Evolutionary conservation across 2,797 vertebrate genomes (phyloP).

Genomic region (Pitangus sulphuratus): DNA sequence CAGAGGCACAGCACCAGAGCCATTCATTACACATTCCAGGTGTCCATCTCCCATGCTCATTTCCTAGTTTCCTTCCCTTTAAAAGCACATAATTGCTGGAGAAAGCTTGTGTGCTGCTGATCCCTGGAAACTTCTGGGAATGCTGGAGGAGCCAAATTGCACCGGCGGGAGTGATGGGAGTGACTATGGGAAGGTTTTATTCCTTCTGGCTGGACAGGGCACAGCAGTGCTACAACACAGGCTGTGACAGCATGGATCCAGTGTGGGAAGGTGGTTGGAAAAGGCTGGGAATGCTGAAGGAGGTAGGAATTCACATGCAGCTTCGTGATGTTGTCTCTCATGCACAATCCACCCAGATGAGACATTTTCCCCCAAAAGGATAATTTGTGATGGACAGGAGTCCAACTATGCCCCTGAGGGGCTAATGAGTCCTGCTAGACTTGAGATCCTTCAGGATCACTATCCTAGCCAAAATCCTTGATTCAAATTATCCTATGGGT

Average conservation of each 20-base stretch:
- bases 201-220: background rate
- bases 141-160: background rate
- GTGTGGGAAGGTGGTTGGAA: background rate
- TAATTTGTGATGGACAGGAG: background rate
- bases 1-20: background rate
- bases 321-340: background rate
- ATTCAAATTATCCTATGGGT: rapidly evolving
- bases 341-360: rapidly evolving
- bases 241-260: background rate
- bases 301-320: background rate
- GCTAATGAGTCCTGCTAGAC: background rate
- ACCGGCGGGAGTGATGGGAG: background rate
- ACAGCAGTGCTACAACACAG: background rate
- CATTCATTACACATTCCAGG: constrained; percentile 31
- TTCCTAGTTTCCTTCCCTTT: background rate
- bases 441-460: background rate
- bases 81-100: rapidly evolving
- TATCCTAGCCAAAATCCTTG: background rate
- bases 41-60: background rate
- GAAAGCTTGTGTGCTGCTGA: rapidly evolving
- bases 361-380: background rate
- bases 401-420: background rate
- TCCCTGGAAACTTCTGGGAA: background rate
- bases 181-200: background rate
- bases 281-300: background rate